Evolutionary conservation across 2,113 vertebrate genomes (phyloP), one percentile per base, ranked within the genome.

Genomic region (Centropus unirufus): DNA sequence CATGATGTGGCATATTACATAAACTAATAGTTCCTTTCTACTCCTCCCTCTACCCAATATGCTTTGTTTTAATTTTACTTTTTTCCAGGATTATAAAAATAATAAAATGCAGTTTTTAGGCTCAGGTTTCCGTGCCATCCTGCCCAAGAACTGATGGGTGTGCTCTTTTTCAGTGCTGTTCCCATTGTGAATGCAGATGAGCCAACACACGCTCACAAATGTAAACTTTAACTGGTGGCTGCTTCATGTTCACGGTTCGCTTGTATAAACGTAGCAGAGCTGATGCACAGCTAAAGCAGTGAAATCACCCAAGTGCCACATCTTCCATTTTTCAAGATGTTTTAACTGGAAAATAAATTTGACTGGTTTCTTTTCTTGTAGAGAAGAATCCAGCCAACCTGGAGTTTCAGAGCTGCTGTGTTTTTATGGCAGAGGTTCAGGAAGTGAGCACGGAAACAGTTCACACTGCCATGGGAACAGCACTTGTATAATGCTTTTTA

Each of bases 301-400:
- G 39, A 79, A 58, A 39, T 67, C 76, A 58, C 36, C 52, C 5
- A 8, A 6, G 17, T 14, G 44, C 36, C 63, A 29, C 15, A 1
- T 22, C 69, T 44, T 8, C 67, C 11, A 0, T 7, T 66, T 82
- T 46, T 24, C 23, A 23, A 1, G 26, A 1, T 73, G 6, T 46
- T 83, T 66, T 39, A 9, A 19, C 4, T 9, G 4, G 52, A 29
- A 57, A 24, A 47, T 12, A 30, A 16, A 52, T 2, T 1, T 14
- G 32, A 14, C 9, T 0, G 0, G n/a, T 81, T 47, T n/a, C 24
- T 52, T 42, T 29, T 12, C 44, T 55, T 36, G 39, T 4, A 8
- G 58, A 57, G 55, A 40, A 32, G 76, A 63, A 22, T 27, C 61
- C n/a, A 34, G 11, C 32, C 36, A 36, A 7, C 4, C 51, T n/a